Evolutionary conservation across 2,888 invertebrate genomes (phyloP).

Genomic region (Coleophora flavipennella): DNA sequence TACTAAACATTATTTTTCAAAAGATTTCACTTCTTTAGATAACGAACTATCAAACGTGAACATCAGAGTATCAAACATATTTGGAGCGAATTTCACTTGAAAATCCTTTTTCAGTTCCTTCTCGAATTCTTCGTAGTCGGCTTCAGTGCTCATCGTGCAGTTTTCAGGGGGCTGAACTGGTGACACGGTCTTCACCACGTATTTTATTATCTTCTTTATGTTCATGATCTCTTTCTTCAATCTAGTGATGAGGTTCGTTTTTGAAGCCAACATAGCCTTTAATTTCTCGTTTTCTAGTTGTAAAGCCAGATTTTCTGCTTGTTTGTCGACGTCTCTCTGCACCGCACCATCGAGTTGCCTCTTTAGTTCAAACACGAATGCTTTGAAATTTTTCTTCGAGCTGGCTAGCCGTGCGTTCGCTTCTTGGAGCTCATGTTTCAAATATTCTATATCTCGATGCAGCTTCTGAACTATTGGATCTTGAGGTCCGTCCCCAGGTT

Average conservation of each 20-base stretch:
- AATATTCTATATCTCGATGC: constrained; percentile 28
- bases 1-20: constrained; percentile 14
- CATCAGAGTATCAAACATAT: constrained; percentile 17
- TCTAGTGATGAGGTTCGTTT: constrained; percentile 35
- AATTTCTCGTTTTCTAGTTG: constrained; percentile 55
- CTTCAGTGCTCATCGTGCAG: constrained; percentile 25
- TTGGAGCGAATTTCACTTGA: constrained; percentile 20
- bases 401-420: constrained; percentile 26
- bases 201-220: constrained; percentile 41
- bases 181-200: constrained; percentile 36
- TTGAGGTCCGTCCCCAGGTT: constrained; percentile 1
- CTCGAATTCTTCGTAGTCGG: constrained; percentile 42
- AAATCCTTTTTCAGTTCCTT: constrained; percentile 29
- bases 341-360: constrained; percentile 38
- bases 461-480: constrained; percentile 16
- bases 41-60: constrained; percentile 31
- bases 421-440: constrained; percentile 31
- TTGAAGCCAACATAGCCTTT: constrained; percentile 36
- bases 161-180: constrained; percentile 18
- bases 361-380: constrained; percentile 39
- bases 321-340: constrained; percentile 35
- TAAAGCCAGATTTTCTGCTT: constrained; percentile 31
- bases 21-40: constrained; percentile 25
- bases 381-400: constrained; percentile 29
- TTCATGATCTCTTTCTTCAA: constrained; percentile 40